Base-by-base conservation (phyloP, 2,113 vertebrate genomes). In the Zapornia atra region DNA sequence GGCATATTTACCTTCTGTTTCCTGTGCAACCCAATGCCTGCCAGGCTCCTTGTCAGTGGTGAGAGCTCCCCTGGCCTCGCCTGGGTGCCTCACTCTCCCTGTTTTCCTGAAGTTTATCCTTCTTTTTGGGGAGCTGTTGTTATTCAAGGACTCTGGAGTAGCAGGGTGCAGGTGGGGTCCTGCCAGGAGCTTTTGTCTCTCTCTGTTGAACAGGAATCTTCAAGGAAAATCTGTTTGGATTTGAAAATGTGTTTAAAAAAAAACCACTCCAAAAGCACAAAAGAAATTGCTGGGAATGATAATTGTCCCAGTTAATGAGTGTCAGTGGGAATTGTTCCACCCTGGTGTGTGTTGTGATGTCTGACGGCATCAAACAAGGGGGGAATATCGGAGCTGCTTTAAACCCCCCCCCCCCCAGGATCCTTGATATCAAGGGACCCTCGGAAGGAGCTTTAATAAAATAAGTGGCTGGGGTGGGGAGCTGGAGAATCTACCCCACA, bases 1-100 rank as follows among this genome's bases (percentile, higher is more conserved):
- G 94, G 36, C 83, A 12, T 77, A 93, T 90, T 94, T 93, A 88
- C 95, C 95, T 94, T 88, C 95, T 97, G 95, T 88, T 96, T 93
- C 93, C 95, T 90, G 75, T 75, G 92, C 95, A 94, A 48, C 72
- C 85, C 80, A 88, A 48, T 14, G 71, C 88, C 88, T 90, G 79
- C 88, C 82, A 66, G 76, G n/a, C 88, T 50, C 66, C 29, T 56
- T 75, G 71, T 71, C 90, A 19, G 1, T 77, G 79, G 82, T 85
- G 25, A 79, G 40, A 75, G 82, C 85, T 83, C 65, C 75, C 78
- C 59, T 16, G 17, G 60, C 63, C 70, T 40, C 1, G 0, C 6
- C 56, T 50, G 53, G 36, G 40, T 42, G 60, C 86, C 66, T 82
- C 2, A 0, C 54, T 83, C 63, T 53, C 73, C 51, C 65, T 6